phyloP scores from a whole-genome alignment of 1,140 invertebrate genomes.

The Ceratina calcarata region DNA sequence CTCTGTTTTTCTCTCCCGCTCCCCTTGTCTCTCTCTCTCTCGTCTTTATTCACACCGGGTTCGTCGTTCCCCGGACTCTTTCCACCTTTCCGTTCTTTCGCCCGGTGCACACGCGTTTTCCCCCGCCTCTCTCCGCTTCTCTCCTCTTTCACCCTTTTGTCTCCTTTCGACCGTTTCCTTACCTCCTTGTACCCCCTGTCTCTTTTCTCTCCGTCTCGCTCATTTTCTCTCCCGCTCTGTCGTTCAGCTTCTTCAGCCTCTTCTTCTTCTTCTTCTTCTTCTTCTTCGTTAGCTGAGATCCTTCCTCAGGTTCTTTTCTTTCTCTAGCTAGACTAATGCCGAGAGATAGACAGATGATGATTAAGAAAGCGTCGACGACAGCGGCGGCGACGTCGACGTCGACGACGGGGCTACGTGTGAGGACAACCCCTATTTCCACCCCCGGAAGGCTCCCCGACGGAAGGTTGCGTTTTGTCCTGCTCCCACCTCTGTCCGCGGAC shows the following conservation, averaged over 20 bases:
- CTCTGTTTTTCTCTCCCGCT: conserved; percentile 32
- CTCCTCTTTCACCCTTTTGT: conserved; percentile 33
- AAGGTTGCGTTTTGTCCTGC: not conserved
- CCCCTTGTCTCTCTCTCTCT: conserved; percentile 40
- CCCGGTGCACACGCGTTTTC: conserved; percentile 41
- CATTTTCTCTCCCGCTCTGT: conserved; percentile 18
- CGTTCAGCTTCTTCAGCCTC: not conserved
- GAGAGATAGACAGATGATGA: conserved; percentile 80
- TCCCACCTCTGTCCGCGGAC: not conserved
- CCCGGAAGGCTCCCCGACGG: too few species aligned
- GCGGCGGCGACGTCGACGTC: too few species aligned
- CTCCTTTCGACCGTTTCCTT: conserved; percentile 13
- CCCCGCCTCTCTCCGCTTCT: conserved; percentile 28
- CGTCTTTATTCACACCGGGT: conserved; percentile 62
- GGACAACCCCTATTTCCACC: conserved; percentile 32
- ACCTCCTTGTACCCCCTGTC: conserved; percentile 39
- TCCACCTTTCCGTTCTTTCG: conserved; percentile 61
- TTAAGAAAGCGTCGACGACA: conserved; percentile 76
- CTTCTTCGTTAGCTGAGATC: conserved; percentile 24
- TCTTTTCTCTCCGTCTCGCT: conserved; percentile 31
- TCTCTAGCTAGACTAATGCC: conserved; percentile 69
- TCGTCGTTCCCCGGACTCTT: conserved; percentile 53
- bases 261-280: not conserved
- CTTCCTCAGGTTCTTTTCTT: conserved; percentile 31
- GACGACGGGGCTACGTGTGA: conserved; percentile 62